Percentiles rank a stretch among this genome's conserved stretches.
These are phyloP conservation scores for Stictonetta naevosa DNA, from an alignment of 2,113 vertebrate species.

Conservation along the genomic window DNA sequence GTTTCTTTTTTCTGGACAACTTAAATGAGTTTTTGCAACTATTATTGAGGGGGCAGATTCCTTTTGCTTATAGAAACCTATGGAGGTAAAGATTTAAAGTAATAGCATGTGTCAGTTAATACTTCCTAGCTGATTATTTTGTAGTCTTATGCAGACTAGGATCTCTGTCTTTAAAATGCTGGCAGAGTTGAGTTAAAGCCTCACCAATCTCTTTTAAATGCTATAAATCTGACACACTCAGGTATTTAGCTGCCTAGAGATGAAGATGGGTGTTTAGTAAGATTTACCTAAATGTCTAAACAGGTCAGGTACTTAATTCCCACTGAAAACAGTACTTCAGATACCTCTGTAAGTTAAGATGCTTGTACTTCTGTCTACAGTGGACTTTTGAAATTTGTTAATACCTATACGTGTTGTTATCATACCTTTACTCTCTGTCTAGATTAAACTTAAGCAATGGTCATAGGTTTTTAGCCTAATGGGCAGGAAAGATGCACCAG, in stretches of 20 bases:
- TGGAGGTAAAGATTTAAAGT: background rate
- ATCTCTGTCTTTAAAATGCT: background rate
- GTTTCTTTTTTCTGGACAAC: background rate
- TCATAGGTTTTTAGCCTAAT: background rate
- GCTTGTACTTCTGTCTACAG: background rate
- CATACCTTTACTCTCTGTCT: background rate
- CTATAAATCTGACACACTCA: conserved; percentile 10
- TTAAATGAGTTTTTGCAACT: background rate
- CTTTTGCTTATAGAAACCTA: background rate
- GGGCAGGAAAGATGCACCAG: background rate
- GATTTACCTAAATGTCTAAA: conserved; percentile 46
- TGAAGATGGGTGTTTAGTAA: conserved; percentile 14
- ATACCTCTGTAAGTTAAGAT: conserved; percentile 25
- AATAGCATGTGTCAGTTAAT: background rate
- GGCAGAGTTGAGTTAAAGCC: background rate
- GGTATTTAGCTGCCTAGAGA: conserved; percentile 11
- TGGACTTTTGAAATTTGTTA: background rate
- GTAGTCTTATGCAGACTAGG: background rate
- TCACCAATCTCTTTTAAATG: conserved; percentile 10
- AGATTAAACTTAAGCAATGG: background rate
- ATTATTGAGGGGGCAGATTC: background rate
- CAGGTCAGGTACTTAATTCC: conserved; percentile 29
- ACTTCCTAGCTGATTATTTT: background rate
- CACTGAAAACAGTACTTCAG: background rate
- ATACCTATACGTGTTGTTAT: background rate